Conservation (phyloP, 2,113 vertebrate species). For the Bolborhynchus lineola region DNA sequence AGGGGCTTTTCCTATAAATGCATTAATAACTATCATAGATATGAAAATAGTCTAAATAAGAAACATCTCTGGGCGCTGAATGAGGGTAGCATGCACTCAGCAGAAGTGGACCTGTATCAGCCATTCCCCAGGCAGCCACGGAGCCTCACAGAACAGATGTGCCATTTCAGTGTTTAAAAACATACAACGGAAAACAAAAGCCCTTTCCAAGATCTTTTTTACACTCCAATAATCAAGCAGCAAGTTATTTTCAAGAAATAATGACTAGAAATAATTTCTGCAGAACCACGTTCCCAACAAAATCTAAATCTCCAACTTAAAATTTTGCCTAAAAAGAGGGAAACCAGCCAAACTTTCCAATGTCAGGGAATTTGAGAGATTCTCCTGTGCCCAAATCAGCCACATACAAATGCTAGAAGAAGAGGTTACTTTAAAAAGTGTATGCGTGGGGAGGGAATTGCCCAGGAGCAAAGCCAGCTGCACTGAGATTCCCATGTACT, state of each 20-base stretch:
- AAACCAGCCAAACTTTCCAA: not conserved
- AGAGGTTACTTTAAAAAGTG: not conserved
- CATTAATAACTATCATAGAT: not conserved
- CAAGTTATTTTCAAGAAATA: not conserved
- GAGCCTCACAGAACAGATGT: not conserved
- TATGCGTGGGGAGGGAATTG: not conserved
- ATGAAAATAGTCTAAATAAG: not conserved
- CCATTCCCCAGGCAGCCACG: not conserved
- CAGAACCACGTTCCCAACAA: not conserved
- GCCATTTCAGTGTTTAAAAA: not conserved
- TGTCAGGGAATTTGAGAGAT: not conserved
- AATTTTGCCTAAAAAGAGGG: not conserved
- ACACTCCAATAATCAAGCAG: not conserved
- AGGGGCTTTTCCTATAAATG: not conserved
- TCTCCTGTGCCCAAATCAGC: not conserved
- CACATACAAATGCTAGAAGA: not conserved
- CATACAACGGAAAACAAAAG: not conserved
- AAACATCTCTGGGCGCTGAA: not conserved
- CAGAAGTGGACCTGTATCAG: not conserved
- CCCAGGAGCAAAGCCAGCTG: constrained; percentile 12
- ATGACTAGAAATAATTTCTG: not conserved
- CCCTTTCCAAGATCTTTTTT: not conserved
- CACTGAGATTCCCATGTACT: constrained; percentile 20
- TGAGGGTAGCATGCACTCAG: accelerated
- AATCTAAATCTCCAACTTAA: not conserved